Conservation (phyloP, 2,797 vertebrate genomes). For the Poliocrania exsul region DNA sequence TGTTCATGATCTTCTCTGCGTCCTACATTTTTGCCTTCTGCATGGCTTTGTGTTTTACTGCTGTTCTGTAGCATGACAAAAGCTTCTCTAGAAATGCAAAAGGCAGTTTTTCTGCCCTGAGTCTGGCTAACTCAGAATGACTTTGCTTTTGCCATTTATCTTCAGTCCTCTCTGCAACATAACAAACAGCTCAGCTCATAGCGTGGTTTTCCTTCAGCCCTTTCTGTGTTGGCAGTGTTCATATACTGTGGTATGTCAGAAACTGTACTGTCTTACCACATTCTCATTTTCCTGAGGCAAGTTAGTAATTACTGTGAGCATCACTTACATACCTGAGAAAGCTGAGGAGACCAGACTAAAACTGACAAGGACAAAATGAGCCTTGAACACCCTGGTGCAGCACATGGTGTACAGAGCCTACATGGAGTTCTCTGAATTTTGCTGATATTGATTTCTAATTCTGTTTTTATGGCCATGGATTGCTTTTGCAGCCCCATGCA, state of each 20-base stretch:
- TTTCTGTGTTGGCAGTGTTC: neutral
- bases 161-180: neutral
- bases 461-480: neutral
- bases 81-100: neutral
- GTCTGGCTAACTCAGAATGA: neutral
- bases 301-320: neutral
- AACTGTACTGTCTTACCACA: neutral
- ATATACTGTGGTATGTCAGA: neutral
- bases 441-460: neutral
- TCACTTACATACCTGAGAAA: neutral
- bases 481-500: neutral
- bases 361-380: neutral
- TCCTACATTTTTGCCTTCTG: neutral
- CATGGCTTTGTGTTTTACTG: neutral
- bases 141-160: neutral
- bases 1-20: neutral
- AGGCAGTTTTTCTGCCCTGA: neutral
- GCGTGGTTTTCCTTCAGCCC: neutral
- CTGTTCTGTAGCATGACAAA: neutral
- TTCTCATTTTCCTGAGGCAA: neutral
- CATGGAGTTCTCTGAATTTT: neutral
- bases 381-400: neutral
- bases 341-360: neutral
- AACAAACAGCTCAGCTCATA: neutral
- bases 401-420: neutral